Percentiles rank a stretch among this genome's conserved stretches.
Evolutionary conservation across 2,113 vertebrate species (phyloP).

Genomic region (Motacilla alba): DNA sequence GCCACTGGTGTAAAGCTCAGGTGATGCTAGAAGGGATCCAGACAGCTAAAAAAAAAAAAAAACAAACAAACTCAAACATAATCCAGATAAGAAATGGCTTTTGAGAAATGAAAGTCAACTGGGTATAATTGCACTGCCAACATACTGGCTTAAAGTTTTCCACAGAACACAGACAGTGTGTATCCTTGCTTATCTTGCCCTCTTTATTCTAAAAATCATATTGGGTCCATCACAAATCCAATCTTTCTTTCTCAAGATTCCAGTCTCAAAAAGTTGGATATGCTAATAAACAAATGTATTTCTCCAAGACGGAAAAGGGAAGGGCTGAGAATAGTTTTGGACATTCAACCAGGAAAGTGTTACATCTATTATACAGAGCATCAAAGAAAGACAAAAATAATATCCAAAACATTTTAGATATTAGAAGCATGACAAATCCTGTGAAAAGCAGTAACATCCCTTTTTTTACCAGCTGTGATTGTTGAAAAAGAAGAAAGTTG

Average conservation of each 20-base stretch:
- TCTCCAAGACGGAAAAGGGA: neutral
- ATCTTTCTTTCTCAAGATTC: neutral
- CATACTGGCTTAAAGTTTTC: neutral
- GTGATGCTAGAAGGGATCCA: neutral
- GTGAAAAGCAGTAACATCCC: neutral
- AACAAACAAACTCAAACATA: neutral
- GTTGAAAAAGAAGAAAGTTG: neutral
- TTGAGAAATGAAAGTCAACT: neutral
- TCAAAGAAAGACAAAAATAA: neutral
- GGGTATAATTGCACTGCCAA: neutral
- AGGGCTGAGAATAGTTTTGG: neutral
- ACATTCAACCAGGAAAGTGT: neutral
- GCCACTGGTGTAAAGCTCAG: neutral
- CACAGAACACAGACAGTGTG: rapidly evolving
- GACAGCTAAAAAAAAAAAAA: neutral
- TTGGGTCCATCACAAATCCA: neutral
- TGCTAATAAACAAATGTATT: neutral
- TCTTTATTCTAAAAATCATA: neutral
- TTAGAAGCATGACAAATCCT: neutral
- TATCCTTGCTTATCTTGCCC: neutral
- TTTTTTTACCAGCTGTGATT: neutral
- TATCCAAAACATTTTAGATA: neutral
- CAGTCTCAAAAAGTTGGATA: neutral
- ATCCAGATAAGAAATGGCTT: neutral
- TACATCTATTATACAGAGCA: neutral